phyloP scores from a whole-genome alignment of 1,140 invertebrate species.

The Trichoplusia ni region DNA sequence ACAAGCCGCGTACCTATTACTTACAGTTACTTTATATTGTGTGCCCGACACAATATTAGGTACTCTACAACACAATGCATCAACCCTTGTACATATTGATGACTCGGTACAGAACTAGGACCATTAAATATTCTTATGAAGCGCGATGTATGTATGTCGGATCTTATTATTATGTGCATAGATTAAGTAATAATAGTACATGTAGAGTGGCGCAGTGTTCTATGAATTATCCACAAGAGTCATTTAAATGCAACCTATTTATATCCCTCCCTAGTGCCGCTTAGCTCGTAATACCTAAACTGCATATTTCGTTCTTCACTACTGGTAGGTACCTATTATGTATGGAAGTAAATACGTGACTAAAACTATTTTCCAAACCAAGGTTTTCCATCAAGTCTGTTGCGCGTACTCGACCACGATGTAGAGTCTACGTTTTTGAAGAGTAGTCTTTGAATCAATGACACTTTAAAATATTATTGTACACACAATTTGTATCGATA shows the following conservation, averaged over 20 bases:
- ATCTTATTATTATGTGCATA: slow-evolving; percentile 33
- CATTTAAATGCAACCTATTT: slow-evolving; percentile 4
- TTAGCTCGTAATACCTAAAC: background rate
- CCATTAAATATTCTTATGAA: slow-evolving; percentile 4
- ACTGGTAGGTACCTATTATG: no score
- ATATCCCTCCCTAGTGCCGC: background rate
- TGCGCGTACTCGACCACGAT: no score
- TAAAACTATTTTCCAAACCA: no score
- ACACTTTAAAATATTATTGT: no score
- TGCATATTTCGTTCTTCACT: no score
- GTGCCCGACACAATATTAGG: background rate
- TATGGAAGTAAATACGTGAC: no score
- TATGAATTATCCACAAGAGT: slow-evolving; percentile 15
- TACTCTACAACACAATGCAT: background rate
- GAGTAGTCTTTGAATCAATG: no score
- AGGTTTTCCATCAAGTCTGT: no score
- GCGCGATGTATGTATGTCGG: slow-evolving; percentile 12
- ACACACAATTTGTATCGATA: no score
- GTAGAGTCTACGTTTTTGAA: no score
- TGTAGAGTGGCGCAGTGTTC: slow-evolving; percentile 1
- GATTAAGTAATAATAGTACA: slow-evolving; percentile 27
- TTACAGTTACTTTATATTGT: no score
- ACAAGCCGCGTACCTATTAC: no score
- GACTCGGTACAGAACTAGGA: background rate
- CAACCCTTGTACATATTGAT: background rate